A percentile compares a stretch with the other conserved stretches of the same genome.
Conservation (phyloP, 2,888 invertebrate species). For the Plutella xylostella region DNA sequence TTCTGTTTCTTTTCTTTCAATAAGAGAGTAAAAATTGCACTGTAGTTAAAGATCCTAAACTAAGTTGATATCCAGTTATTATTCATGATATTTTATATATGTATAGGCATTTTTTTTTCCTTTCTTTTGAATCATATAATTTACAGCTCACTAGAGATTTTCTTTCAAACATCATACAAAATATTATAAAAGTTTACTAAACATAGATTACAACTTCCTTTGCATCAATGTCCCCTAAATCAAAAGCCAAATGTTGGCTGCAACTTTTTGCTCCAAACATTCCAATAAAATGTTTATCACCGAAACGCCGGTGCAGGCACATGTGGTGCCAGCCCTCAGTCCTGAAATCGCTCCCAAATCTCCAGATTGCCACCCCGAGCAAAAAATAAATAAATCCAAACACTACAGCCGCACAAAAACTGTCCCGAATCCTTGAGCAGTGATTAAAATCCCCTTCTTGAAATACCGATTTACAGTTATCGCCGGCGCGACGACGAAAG, state of each 20-base stretch:
- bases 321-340: constrained; percentile 52
- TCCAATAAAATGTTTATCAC: constrained; percentile 70
- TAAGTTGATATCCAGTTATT: no score
- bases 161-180: no score
- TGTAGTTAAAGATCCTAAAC: no score
- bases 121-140: background rate
- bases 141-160: background rate
- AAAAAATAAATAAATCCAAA: constrained; percentile 67
- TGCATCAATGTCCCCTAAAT: constrained; percentile 36
- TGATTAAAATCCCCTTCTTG: constrained; percentile 53
- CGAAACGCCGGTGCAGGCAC: constrained; percentile 40
- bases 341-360: constrained; percentile 62
- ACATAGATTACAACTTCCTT: constrained; percentile 46
- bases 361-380: constrained; percentile 68
- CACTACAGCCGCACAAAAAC: constrained; percentile 53
- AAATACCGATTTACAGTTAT: constrained; percentile 56
- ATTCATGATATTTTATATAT: no score
- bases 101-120: background rate
- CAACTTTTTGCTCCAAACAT: constrained; percentile 62
- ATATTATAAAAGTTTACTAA: background rate
- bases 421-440: constrained; percentile 50
- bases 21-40: no score
- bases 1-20: no score
- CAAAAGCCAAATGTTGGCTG: constrained; percentile 59
- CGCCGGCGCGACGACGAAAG: constrained; percentile 25